Evolutionary conservation across 2,888 invertebrate genomes (phyloP).

Genomic region (Harpagoxenus sublaevis): DNA sequence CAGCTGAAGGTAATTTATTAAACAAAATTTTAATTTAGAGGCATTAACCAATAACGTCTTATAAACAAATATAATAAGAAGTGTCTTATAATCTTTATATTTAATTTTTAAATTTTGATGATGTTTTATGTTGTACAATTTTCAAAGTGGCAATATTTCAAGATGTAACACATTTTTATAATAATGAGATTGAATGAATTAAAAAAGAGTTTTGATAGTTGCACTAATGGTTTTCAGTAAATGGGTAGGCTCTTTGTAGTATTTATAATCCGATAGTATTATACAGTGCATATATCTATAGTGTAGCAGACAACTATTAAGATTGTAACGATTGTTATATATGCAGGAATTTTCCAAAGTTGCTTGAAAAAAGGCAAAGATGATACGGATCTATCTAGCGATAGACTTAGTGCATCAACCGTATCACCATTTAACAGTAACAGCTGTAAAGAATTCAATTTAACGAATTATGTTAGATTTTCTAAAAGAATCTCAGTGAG

Average conservation of each 20-base stretch:
- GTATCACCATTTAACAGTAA: slow-evolving; percentile 9
- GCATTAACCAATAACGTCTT: neutral
- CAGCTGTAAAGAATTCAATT: slow-evolving; percentile 48
- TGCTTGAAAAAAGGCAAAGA: slow-evolving; percentile 72
- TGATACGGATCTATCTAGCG: slow-evolving; percentile 49
- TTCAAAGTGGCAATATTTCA: slow-evolving; percentile 13
- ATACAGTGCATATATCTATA: neutral
- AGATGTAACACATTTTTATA: slow-evolving; percentile 30
- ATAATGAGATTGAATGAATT: slow-evolving; percentile 18
- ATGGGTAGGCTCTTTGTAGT: slow-evolving; percentile 87
- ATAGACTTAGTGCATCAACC: slow-evolving; percentile 2
- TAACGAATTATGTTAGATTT: slow-evolving; percentile 56
- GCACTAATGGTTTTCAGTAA: slow-evolving; percentile 79
- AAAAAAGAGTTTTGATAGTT: slow-evolving; percentile 29
- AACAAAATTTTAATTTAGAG: neutral
- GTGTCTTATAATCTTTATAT: neutral
- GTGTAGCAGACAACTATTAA: neutral
- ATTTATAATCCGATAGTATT: neutral
- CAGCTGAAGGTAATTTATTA: slow-evolving; percentile 5
- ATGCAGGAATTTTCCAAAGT: slow-evolving; percentile 76
- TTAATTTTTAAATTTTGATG: slow-evolving; percentile 18
- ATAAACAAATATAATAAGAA: neutral
- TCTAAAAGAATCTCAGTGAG: slow-evolving; percentile 77
- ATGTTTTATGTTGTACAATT: neutral
- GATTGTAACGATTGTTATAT: slow-evolving; percentile 84